Base-by-base conservation (phyloP, 2,797 vertebrate genomes). In the Molossus molossus region DNA sequence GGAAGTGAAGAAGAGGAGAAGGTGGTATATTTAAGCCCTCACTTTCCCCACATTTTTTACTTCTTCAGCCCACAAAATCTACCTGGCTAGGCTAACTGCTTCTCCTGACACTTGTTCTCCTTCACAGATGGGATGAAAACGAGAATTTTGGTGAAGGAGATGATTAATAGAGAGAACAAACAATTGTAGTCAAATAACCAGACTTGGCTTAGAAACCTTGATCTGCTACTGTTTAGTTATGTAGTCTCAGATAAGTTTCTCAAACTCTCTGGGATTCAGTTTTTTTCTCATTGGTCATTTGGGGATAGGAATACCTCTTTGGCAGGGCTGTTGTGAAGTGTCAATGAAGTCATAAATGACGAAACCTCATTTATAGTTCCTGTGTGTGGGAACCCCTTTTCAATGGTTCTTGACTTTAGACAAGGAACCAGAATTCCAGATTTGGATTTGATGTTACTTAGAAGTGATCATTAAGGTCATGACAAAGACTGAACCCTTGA, bases 211-310 rank as follows among this genome's bases (percentile, higher is more conserved):
- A 75, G n/a, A 85, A 75, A 92, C 64, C 27, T 90, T 86, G 64
- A 87, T 72, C 67, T 94, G 40, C 40, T 76, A 86, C 77, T 45
- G 40, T 33, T 33, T 33, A 33, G 33, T 45, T 45, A 45, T 45
- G 40, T 45, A 45, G 40, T 45, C 40, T 81, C 57, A 2, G 37
- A 45, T 27, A 82, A 50, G 37, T 79, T 91, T 69, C 14, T 92
- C 88, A 82, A 86, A 69, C 4, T 94, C 45, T 87, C 62, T 48
- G 70, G 72, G 65, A 70, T 94, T 90, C 37, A 6, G 10, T 92
- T 94, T 91, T 92, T 94, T 91, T 29, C 25, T 94, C 75, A 62
- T 18, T 50, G 21, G 55, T 85, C 86, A 93, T 45, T 48, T 91
- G 27, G 21, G 50, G 62, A 29, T 60, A 70, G 58, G 27, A 69